phyloP scores from a whole-genome alignment of 2,797 vertebrate genomes.

The Chaetodon trifasciatus region DNA sequence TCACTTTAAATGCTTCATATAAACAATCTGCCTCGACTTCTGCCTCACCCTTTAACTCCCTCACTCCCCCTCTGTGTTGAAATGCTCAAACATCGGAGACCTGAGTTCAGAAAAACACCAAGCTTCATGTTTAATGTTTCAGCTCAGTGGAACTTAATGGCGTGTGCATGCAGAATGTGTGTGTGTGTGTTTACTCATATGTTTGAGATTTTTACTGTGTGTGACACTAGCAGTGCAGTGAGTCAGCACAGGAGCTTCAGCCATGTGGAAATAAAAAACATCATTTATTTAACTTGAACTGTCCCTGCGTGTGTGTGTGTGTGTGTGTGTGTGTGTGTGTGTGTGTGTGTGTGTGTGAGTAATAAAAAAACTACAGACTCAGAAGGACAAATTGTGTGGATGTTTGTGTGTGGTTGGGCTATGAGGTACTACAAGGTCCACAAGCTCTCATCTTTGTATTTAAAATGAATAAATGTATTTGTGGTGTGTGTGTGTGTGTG shows the following conservation, averaged over 20 bases:
- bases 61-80: not conserved
- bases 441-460: not conserved
- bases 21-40: slow-evolving; percentile 33
- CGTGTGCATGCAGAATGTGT: slow-evolving; percentile 24
- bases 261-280: slow-evolving; percentile 57
- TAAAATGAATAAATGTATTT: slow-evolving; percentile 6
- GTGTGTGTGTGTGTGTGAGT: not conserved
- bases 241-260: slow-evolving; percentile 72
- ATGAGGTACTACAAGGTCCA: not conserved
- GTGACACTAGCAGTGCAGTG: slow-evolving; percentile 50
- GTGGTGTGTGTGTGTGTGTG: not conserved
- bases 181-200: slow-evolving; percentile 21
- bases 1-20: slow-evolving; percentile 34
- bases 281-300: slow-evolving; percentile 67
- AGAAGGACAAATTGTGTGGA: not conserved
- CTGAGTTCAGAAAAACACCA: slow-evolving; percentile 14
- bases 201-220: slow-evolving; percentile 3
- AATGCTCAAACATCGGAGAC: slow-evolving; percentile 16
- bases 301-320: slow-evolving; percentile 30
- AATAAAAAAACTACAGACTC: no score
- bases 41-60: slow-evolving; percentile 9
- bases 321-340: slow-evolving; percentile 14
- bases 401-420: slow-evolving; percentile 4
- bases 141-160: slow-evolving; percentile 33
- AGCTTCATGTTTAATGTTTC: slow-evolving; percentile 44